phyloP scores from a whole-genome alignment of 2,888 invertebrate species.

The Prenolepis imparis region DNA sequence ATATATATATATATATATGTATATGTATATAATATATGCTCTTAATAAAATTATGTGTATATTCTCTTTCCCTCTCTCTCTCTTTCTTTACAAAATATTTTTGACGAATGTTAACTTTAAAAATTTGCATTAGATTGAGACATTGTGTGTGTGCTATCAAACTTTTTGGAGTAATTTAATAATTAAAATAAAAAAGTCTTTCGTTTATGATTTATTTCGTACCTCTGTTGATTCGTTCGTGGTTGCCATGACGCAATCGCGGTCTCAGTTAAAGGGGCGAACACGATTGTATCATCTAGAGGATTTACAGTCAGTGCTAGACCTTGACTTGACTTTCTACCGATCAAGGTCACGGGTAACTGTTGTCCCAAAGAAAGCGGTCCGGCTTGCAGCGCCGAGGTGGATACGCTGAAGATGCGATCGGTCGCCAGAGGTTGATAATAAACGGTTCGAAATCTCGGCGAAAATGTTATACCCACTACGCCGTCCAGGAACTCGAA shows the following conservation, averaged over 20 bases:
- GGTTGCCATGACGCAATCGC: slow-evolving; percentile 94
- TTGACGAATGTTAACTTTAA: neutral
- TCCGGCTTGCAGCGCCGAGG: slow-evolving; percentile 91
- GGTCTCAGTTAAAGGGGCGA: slow-evolving; percentile 93
- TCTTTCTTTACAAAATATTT: neutral
- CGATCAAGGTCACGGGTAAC: slow-evolving; percentile 92
- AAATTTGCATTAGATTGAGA: neutral
- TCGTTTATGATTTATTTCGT: neutral
- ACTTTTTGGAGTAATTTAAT: neutral
- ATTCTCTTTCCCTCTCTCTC: neutral
- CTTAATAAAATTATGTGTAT: neutral
- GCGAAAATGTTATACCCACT: slow-evolving; percentile 91
- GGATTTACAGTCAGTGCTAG: slow-evolving; percentile 91
- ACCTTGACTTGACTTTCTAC: slow-evolving; percentile 94
- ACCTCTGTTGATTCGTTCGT: slow-evolving; percentile 91
- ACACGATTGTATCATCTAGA: slow-evolving; percentile 91
- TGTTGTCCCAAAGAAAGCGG: slow-evolving; percentile 91
- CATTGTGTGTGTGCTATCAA: slow-evolving; percentile 7
- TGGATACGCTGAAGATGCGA: slow-evolving; percentile 92
- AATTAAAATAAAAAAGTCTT: neutral
- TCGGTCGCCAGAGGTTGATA: slow-evolving; percentile 92
- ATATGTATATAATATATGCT: neutral
- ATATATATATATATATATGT: no score
- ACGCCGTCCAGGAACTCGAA: slow-evolving; percentile 93
- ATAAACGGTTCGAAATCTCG: slow-evolving; percentile 89